Evolutionary conservation across 2,113 vertebrate species (phyloP).

Genomic region (Calypte anna): DNA sequence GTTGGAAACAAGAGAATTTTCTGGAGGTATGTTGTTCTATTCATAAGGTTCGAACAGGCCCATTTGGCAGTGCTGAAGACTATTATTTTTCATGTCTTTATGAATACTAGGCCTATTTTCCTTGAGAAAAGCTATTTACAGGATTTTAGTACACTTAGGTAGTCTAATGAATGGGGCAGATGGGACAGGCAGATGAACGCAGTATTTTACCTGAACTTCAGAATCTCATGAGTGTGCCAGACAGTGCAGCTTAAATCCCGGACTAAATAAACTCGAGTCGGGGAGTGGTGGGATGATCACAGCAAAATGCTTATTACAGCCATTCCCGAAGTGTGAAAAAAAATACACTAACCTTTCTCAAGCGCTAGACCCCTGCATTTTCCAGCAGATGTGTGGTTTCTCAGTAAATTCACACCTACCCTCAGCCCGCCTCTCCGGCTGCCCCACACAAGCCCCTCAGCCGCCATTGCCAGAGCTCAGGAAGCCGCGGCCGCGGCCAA

Average conservation of each 20-base stretch:
- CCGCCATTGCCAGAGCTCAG: fast-evolving
- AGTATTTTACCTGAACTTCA: not conserved
- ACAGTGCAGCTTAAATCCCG: not conserved
- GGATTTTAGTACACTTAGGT: no score
- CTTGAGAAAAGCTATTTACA: not conserved
- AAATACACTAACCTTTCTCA: not conserved
- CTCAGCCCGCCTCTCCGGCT: no score
- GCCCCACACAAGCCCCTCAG: not conserved
- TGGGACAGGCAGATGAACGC: fast-evolving
- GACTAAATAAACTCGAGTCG: fast-evolving
- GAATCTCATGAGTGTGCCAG: not conserved
- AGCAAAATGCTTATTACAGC: not conserved
- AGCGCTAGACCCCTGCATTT: not conserved
- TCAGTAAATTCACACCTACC: fast-evolving
- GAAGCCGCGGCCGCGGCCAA: fast-evolving
- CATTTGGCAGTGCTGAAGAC: not conserved
- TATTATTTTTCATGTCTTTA: not conserved
- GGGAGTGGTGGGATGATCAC: fast-evolving
- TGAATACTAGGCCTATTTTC: not conserved
- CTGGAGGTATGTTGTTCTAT: not conserved
- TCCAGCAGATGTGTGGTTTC: fast-evolving
- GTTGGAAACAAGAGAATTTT: not conserved
- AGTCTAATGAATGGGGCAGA: fast-evolving
- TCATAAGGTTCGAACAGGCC: not conserved
- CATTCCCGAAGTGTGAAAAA: not conserved